phyloP scores from a whole-genome alignment of 2,888 invertebrate species.

The Caenorhabditis sp. region DNA sequence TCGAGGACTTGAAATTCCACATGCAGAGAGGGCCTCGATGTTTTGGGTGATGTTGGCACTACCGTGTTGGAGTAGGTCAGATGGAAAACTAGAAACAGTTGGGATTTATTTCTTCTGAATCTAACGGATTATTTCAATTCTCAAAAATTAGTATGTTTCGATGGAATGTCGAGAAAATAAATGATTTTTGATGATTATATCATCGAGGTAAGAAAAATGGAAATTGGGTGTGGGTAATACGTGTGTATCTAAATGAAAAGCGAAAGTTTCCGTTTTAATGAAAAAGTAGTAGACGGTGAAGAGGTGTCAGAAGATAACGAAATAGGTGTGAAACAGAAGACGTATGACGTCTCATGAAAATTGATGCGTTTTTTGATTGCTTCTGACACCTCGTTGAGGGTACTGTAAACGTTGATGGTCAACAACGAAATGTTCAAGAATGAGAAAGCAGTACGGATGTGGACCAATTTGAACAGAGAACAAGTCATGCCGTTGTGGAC shows the following conservation, averaged over 20 bases:
- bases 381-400: neutral
- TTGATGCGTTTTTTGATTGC: neutral
- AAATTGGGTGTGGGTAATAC: conserved; percentile 10
- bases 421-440: too few relatives aligned
- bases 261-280: neutral
- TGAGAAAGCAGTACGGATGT: too few relatives aligned
- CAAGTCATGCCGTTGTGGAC: neutral
- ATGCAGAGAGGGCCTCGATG: conserved; percentile 63
- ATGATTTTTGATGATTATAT: neutral
- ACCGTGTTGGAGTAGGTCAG: conserved; percentile 60
- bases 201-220: conserved; percentile 17
- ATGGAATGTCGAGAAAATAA: too few relatives aligned
- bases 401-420: neutral
- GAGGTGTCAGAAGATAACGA: conserved; percentile 1
- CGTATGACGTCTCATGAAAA: neutral
- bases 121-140: neutral
- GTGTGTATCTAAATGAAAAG: conserved; percentile 2
- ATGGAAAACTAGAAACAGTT: conserved; percentile 59
- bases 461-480: too few relatives aligned
- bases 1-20: conserved; percentile 63
- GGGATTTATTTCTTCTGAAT: too few relatives aligned
- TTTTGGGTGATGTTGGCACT: conserved; percentile 25
- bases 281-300: neutral
- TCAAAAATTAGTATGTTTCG: too few relatives aligned
- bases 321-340: conserved; percentile 6